Evolutionary conservation across 1,140 invertebrate genomes (phyloP).

Genomic region (Gonioctena quinquepunctata): DNA sequence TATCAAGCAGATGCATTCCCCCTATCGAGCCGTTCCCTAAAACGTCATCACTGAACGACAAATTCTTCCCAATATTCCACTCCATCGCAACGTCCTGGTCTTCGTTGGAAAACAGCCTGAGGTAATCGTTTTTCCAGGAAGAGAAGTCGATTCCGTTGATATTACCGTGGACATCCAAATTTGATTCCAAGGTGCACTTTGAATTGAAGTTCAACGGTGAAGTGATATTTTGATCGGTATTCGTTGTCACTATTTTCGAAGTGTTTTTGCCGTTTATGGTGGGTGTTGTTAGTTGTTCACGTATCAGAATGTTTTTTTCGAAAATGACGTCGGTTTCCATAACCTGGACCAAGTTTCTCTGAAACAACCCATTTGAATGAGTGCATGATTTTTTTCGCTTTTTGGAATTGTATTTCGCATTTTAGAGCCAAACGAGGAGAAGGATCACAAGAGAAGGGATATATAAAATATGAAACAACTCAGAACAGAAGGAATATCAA

Average conservation of each 20-base stretch:
- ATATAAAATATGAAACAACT: too few species aligned
- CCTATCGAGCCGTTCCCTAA: conserved; percentile 45
- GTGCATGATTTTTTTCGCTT: too few species aligned
- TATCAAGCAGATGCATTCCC: conserved; percentile 44
- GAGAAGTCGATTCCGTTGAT: conserved; percentile 46
- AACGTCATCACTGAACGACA: conserved; percentile 48
- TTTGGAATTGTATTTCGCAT: too few species aligned
- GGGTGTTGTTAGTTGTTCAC: conserved; percentile 37
- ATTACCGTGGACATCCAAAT: conserved; percentile 37
- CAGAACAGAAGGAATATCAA: too few species aligned
- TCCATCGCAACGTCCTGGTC: conserved; percentile 47
- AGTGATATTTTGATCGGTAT: conserved; percentile 47
- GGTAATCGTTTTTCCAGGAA: conserved; percentile 44
- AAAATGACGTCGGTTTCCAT: conserved; percentile 48
- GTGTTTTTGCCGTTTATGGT: conserved; percentile 48
- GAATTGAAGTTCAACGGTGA: conserved; percentile 39
- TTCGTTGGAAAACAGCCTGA: conserved; percentile 32
- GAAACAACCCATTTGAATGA: conserved; percentile 15
- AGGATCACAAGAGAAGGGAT: too few species aligned
- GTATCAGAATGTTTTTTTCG: conserved; percentile 43
- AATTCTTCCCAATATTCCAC: conserved; percentile 50
- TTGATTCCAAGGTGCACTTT: conserved; percentile 31
- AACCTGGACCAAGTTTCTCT: conserved; percentile 39
- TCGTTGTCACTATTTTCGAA: conserved; percentile 45
- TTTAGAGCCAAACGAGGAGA: too few species aligned